Base-by-base conservation (phyloP, 2,888 invertebrate species). In the Cheilosia pagana region DNA sequence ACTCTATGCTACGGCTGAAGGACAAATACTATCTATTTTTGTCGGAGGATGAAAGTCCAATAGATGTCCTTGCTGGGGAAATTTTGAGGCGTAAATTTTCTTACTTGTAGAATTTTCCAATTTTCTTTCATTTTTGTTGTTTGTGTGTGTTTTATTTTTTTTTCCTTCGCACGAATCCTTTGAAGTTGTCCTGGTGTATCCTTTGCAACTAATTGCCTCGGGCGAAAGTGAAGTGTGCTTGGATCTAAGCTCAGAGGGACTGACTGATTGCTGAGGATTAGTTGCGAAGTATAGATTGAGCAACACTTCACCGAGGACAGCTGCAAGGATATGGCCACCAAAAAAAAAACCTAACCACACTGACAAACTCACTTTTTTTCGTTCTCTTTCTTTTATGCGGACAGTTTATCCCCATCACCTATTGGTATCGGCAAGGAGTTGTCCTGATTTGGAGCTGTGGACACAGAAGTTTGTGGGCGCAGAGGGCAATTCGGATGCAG, bases 371-470 rank as follows among this genome's bases (percentile, higher is more conserved):
- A 65, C 87, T 25, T 81, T 10, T 23, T 55, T 43, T 23, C 7
- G n/a, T n/a, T n/a, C 8, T 55, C 35, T 60, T 63, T 41, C 39
- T 14, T 39, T 39, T 70, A 45, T 62, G 72, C 31, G 57, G 48
- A 59, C 67, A 91, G 91, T 91, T 87, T 91, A 91, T 88, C 91
- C 91, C 82, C 90, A 90, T 88, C 91, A 91, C 88, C 87, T 91
- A 86, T 89, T 91, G 88, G 88, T 91, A 76, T 87, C 88, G 86
- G 90, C 91, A 57, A 74, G 62, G 70, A 85, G 62, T 41, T 76
- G 41, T 52, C 85, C 85, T 88, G 89, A 89, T 89, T 90, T 90
- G 77, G 89, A 91, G 87, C 88, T 91, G 88, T 91, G 91, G 91
- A 91, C 91, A 88, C 91, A 91, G 88, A 91, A 91, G 89, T 91